These are phyloP conservation scores for Sminthurides bifidus DNA, from an alignment of 1,140 invertebrate species.

Conservation along the genomic window DNA sequence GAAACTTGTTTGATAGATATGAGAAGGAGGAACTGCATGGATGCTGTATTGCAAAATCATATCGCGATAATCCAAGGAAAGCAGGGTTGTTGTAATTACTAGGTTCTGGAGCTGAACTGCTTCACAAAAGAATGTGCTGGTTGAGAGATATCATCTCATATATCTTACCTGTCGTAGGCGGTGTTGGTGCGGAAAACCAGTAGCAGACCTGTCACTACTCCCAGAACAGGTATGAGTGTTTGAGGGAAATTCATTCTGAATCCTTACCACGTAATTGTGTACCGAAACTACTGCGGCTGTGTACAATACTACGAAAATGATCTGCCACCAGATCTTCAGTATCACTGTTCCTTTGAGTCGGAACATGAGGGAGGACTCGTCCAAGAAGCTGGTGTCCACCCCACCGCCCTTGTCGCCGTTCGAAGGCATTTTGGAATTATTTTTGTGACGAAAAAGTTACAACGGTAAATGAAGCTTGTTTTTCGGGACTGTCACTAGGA, in stretches of 20 bases:
- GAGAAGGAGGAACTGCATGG: no score
- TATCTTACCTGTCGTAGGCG: conserved; percentile 10
- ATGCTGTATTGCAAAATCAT: no score
- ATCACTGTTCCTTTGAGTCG: conserved; percentile 25
- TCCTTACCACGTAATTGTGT: conserved; percentile 22
- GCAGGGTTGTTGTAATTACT: no score
- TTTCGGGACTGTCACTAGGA: no score
- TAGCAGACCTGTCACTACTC: conserved; percentile 26
- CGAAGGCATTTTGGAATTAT: no score
- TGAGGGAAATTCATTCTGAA: conserved; percentile 24
- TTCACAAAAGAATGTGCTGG: not conserved
- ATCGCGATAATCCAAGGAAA: no score
- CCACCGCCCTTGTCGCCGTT: no score
- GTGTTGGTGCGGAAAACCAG: conserved; percentile 28
- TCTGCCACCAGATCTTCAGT: conserved; percentile 27
- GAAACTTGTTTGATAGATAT: no score
- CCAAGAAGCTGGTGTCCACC: no score
- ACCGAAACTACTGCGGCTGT: conserved; percentile 17
- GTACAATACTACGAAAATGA: conserved; percentile 13
- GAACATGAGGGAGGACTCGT: conserved; percentile 24
- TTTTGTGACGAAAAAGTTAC: no score
- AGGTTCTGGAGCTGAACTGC: no score
- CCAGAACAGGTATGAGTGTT: conserved; percentile 24
- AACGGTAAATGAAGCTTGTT: no score
- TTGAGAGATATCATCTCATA: not conserved